Evolutionary conservation across 2,113 vertebrate genomes (phyloP), one percentile per base, ranked within the genome.

Genomic region (Tragulus kanchil): DNA sequence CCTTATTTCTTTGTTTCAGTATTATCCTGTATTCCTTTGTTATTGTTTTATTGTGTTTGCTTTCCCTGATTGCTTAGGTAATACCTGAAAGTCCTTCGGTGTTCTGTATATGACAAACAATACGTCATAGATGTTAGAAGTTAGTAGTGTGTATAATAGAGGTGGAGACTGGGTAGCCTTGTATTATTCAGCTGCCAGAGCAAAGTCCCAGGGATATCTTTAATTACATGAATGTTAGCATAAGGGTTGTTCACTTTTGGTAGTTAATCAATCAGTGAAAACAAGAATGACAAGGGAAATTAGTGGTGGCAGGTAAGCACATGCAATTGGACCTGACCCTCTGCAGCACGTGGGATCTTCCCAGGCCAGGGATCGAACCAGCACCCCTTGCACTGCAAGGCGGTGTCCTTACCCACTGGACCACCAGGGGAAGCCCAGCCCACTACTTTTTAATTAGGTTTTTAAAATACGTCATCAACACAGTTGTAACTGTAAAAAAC

Each of bases 401-500:
- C 36, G 36, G 36, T 36, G 36, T 36, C 36, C 36, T 36, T 36
- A 36, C 36, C 36, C 36, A 36, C 36, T 36, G 36, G 36, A 36
- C 36, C 36, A 36, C 36, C 36, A 36, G 36, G 36, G 36, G 36
- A 36, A 36, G 36, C 36, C 36, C 36, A 36, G 36, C 36, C 36
- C 36, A 36, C 36, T 2, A 36, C n/a, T 58, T 79, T n/a, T 81
- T 25, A 85, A 36, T 36, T 81, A 6, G 16, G 50, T 71, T 95
- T 77, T 85, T 45, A 48, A 96, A 94, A 59, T n/a, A 62, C 0
- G 59, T 50, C 78, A 58, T 79, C 42, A 14, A 54, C 58, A 62
- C 48, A 92, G 54, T 69, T 77, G 4, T 79, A 54, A 81, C 26
- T 90, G 2, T 90, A 75, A 93, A 93, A 85, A 88, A 31, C 52